These are phyloP conservation scores for Gasterosteus aculeatus DNA, from an alignment of 2,113 vertebrate genomes.

Conservation along the genomic window DNA sequence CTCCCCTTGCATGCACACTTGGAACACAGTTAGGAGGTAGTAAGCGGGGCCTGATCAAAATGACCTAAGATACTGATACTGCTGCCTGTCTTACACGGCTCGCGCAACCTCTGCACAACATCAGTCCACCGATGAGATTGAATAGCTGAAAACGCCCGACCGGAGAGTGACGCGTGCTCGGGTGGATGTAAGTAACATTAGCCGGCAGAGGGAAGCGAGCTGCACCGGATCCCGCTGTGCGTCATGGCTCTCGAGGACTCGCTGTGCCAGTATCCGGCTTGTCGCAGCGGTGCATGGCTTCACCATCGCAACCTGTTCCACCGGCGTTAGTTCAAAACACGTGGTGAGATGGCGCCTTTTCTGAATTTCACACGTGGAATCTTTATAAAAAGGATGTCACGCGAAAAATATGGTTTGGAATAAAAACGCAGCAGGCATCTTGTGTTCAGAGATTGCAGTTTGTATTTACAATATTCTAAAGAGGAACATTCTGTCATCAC, in stretches of 20 bases:
- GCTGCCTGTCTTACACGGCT: background rate
- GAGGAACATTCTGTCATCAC: background rate
- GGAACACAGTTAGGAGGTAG: no score
- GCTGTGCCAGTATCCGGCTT: conserved; percentile 76
- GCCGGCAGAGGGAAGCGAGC: conserved; percentile 63
- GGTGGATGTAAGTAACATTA: conserved; percentile 67
- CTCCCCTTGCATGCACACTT: conserved; percentile 1
- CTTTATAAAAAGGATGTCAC: background rate
- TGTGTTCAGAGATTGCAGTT: background rate
- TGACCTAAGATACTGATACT: no score
- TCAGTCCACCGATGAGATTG: background rate
- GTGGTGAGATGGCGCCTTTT: background rate
- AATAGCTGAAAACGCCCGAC: conserved; percentile 5
- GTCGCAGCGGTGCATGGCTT: conserved; percentile 43
- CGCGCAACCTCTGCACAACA: background rate
- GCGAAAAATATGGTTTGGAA: background rate
- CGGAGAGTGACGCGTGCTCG: conserved; percentile 21
- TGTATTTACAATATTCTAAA: background rate
- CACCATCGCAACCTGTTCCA: conserved; percentile 7
- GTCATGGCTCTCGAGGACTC: conserved; percentile 58
- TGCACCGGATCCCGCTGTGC: conserved; percentile 64
- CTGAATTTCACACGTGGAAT: background rate
- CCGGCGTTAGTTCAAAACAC: background rate
- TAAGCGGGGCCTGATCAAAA: no score
- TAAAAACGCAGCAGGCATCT: background rate